These are phyloP conservation scores for Lanius collurio DNA, from an alignment of 2,113 vertebrate genomes.

Conservation along the genomic window DNA sequence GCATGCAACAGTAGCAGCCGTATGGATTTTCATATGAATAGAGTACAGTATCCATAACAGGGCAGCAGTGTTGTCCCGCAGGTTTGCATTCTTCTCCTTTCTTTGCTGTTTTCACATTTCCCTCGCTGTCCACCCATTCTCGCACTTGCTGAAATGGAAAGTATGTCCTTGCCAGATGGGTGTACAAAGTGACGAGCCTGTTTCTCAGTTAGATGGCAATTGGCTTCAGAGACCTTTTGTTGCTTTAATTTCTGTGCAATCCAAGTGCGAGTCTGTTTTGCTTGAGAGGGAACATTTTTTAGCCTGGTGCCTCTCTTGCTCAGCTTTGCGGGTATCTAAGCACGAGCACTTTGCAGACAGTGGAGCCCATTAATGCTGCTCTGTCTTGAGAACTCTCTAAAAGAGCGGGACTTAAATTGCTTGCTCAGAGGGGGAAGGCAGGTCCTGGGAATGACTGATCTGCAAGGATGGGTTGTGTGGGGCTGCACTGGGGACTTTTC, in stretches of 20 bases:
- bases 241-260: conserved; percentile 31
- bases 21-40: conserved; percentile 69
- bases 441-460: neutral
- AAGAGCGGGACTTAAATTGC: neutral
- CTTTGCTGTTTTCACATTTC: conserved; percentile 24
- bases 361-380: conserved; percentile 66
- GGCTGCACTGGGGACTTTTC: neutral
- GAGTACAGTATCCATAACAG: conserved; percentile 41
- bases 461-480: accelerated
- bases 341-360: conserved; percentile 48
- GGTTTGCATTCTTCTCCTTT: conserved; percentile 52
- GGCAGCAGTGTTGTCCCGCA: conserved; percentile 48
- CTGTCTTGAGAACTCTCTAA: conserved; percentile 23
- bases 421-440: neutral
- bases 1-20: conserved; percentile 59
- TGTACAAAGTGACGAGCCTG: conserved; percentile 3
- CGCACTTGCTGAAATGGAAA: conserved; percentile 48
- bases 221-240: conserved; percentile 54
- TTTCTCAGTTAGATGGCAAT: neutral
- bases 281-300: conserved; percentile 53
- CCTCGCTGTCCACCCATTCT: conserved; percentile 28
- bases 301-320: conserved; percentile 64
- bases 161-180: conserved; percentile 55
- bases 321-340: conserved; percentile 49
- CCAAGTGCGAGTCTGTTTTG: conserved; percentile 55